Evolutionary conservation across 2,888 invertebrate genomes (phyloP), one percentile per base, ranked within the genome.

Genomic region (Aporophyla nigra): DNA sequence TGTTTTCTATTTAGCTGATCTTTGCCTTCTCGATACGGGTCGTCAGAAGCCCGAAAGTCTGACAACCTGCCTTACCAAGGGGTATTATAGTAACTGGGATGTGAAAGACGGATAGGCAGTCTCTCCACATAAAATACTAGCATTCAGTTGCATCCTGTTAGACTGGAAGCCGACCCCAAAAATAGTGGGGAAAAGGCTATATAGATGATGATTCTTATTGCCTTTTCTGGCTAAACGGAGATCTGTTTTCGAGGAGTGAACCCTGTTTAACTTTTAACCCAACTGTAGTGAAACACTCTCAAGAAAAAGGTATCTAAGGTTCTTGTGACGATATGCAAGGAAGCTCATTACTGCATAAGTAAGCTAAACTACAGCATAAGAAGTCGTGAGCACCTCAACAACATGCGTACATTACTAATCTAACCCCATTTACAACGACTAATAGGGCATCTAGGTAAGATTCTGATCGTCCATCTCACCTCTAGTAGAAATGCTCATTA

Each of bases 401-500:
- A 80, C 59, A 27, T 24, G 9, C 62, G n/a, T 43, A 21, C 12
- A 43, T 51, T 33, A 67, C 43, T 59, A 43, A 69, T 19, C 24
- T 79, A 61, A 43, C 58, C 51, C 53, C 49, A 68, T 74, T 82
- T 68, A 67, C 58, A 71, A 61, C n/a, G 33, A 53, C 59, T 71
- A 65, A 77, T 85, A 51, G 61, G n/a, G 49, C 24, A 53, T 51
- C 43, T 58, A 49, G 53, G 43, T 73, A 40, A 78, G 61, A 83
- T 78, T 65, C 71, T 61, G 58, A 73, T 76, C 59, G 40, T 27
- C 14, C 27, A 68, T 83, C 70, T 75, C 54, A 67, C 59, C 61
- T 77, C 67, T 62, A 74, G 76, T 80, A 65, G 88, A 79, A 83
- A 80, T 78, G 72, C 80, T 88, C 86, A 88, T 87, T 88, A 87